Base-by-base conservation (phyloP, 2,113 vertebrate genomes). In the Petromus typicus region DNA sequence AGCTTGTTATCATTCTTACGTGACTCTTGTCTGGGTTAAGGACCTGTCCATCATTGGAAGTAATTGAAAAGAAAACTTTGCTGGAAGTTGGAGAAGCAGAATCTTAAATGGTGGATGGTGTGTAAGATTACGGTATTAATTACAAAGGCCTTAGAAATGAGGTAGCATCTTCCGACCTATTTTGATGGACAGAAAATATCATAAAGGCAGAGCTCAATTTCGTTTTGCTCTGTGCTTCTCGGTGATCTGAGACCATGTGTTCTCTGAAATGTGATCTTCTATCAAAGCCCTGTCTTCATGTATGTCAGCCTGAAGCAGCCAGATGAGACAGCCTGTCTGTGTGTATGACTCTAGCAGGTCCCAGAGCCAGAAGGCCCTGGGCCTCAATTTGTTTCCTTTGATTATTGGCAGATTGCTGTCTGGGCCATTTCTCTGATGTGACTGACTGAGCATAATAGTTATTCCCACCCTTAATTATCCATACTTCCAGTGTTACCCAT, bases 1-100 rank as follows among this genome's bases (percentile, higher is more conserved):
- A 51, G 10, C 32, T 95, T 79, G 20, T 89, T 83, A 81, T 67
- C 13, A 73, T 85, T 91, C 43, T 84, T 86, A 6, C 12, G 64
- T 67, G 86, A 14, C 61, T 86, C 34, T 90, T 59, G 7, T 93
- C 63, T 86, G 54, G 45, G 11, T 85, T 90, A 91, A 96, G 63
- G 30, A 71, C 17, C 17, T 95, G 48, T 82, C 40, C 48, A 54
- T 92, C 76, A 85, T 1, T 71, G 57, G 25, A 93, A 92, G 27
- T 59, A 93, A 64, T 81, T 89, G 25, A 71, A 93, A 93, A 93
- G 79, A 87, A 89, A 95, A 64, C 27, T 93, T 86, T 88, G 59
- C 78, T 48, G 57, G 40, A 81, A 94, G 73, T 37, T 56, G 25
- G 64, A 91, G 43, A 90, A 81, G 7, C 86, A 27, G 73, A 96